These are phyloP conservation scores for Lineus longissimus DNA, from an alignment of 1,140 invertebrate genomes.

Conservation along the genomic window DNA sequence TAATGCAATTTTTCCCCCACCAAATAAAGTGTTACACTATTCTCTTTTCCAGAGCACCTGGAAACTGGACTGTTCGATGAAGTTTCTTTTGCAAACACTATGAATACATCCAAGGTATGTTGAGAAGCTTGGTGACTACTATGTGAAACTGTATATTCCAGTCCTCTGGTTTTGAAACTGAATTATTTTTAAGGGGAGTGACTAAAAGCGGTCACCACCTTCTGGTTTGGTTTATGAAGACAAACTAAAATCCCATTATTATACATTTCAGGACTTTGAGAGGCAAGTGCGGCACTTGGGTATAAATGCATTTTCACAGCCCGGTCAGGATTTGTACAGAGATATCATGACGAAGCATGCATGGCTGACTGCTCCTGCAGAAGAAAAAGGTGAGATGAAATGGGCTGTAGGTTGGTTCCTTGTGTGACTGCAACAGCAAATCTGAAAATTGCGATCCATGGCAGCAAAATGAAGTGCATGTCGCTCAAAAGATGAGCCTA, in stretches of 20 bases:
- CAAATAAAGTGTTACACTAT: no score
- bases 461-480: no score
- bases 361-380: conserved; percentile 20
- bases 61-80: conserved; percentile 36
- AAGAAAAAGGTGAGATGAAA: not conserved
- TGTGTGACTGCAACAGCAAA: not conserved
- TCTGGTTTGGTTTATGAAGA: no score
- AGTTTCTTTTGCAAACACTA: conserved; percentile 33
- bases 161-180: no score
- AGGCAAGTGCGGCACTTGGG: conserved; percentile 25
- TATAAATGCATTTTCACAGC: conserved; percentile 21
- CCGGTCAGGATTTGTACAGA: conserved; percentile 32
- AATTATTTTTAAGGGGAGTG: no score
- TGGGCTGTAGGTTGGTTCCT: not conserved
- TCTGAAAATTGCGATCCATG: no score
- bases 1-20: no score
- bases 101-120: conserved; percentile 36
- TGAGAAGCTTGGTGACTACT: no score
- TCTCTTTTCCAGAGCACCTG: conserved; percentile 31
- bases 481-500: no score
- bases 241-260: no score
- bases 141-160: no score
- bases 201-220: no score
- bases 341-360: conserved; percentile 32
- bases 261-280: conserved; percentile 37